Conservation (phyloP, 2,113 vertebrate species). For the Pipa parva region DNA sequence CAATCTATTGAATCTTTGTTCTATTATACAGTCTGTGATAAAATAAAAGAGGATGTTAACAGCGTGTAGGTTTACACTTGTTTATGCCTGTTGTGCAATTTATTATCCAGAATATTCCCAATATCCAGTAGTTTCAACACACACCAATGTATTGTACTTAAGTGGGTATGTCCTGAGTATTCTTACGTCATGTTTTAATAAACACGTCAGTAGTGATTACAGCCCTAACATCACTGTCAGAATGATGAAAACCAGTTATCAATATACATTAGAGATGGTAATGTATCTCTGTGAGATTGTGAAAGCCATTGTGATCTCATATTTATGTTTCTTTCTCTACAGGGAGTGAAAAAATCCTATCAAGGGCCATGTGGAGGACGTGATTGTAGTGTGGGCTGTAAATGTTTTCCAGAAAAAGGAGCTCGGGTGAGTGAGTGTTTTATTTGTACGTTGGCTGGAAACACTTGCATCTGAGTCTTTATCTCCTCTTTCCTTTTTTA, state of each 20-base stretch:
- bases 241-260: constrained; percentile 21
- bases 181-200: constrained; percentile 23
- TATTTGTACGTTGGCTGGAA: constrained; percentile 23
- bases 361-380: constrained; percentile 69
- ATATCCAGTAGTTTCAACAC: neutral
- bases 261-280: neutral
- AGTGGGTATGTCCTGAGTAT: constrained; percentile 12
- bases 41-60: too few relatives aligned
- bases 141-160: neutral
- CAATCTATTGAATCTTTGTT: too few relatives aligned
- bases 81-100: too few relatives aligned
- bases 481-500: constrained; percentile 7
- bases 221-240: constrained; percentile 14
- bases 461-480: constrained; percentile 42
- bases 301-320: constrained; percentile 17
- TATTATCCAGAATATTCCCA: constrained; percentile 24
- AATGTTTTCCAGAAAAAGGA: constrained; percentile 83
- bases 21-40: too few relatives aligned
- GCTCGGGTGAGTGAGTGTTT: constrained; percentile 67
- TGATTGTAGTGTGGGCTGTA: constrained; percentile 73
- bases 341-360: constrained; percentile 70
- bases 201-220: constrained; percentile 36
- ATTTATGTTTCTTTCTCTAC: constrained; percentile 14
- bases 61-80: too few relatives aligned
- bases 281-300: constrained; percentile 16